Percentiles rank a stretch among this genome's conserved stretches.
Conservation (phyloP, 2,888 invertebrate genomes). For the Drosophila tanythrix region DNA sequence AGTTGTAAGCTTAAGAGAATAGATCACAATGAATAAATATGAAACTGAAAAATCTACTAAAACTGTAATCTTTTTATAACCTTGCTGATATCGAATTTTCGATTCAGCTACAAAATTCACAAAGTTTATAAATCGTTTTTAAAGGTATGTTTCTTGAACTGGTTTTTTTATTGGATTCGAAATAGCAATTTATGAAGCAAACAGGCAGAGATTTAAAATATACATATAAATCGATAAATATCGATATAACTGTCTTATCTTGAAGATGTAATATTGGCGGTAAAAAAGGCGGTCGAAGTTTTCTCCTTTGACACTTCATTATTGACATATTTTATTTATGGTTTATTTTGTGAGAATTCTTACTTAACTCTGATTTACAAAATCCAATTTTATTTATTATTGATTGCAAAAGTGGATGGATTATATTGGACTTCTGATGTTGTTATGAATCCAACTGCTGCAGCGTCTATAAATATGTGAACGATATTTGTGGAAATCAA, state of each 20-base stretch:
- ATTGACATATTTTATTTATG: not conserved
- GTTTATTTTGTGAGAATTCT: not conserved
- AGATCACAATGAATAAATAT: constrained; percentile 64
- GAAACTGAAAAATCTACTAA: constrained; percentile 23
- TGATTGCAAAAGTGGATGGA: not conserved
- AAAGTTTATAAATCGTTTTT: not conserved
- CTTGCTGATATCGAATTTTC: not conserved
- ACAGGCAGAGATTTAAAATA: fast-evolving
- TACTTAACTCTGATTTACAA: fast-evolving
- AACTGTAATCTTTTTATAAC: not conserved
- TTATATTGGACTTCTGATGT: no score
- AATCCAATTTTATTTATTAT: not conserved
- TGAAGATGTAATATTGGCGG: not conserved
- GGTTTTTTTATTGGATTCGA: not conserved
- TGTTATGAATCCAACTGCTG: no score
- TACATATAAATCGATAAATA: not conserved
- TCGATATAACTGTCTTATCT: not conserved
- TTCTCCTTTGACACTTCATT: not conserved
- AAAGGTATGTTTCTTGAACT: not conserved
- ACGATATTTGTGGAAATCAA: no score
- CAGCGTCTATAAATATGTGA: no score
- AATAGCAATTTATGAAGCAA: not conserved
- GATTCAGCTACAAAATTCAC: not conserved
- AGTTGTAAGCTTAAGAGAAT: constrained; percentile 35
- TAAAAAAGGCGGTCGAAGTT: not conserved